Conservation (phyloP, 2,797 vertebrate species). For the Halcyon badia region DNA sequence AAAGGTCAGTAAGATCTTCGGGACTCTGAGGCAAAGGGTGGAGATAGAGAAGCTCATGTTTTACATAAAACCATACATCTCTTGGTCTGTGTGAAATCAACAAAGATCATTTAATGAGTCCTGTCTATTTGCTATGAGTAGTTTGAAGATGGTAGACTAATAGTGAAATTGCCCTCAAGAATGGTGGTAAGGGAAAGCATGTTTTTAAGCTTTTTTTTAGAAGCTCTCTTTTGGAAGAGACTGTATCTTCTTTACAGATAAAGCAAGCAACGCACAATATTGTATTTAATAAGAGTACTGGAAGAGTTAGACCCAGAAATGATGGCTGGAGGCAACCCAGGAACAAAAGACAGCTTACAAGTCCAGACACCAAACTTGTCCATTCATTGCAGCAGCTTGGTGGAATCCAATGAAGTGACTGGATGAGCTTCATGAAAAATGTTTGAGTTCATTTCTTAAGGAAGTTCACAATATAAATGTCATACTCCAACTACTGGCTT, state of each 20-base stretch:
- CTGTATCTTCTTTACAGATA: not conserved
- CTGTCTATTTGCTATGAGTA: not conserved
- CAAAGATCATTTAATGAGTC: not conserved
- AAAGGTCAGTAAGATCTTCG: not conserved
- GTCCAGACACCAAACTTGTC: not conserved
- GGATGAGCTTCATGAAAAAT: not conserved
- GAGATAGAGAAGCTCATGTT: not conserved
- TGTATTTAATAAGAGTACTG: not conserved
- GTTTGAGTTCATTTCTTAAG: not conserved
- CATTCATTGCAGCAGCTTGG: not conserved
- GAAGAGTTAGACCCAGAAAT: not conserved
- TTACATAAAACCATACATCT: not conserved
- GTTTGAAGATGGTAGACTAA: not conserved
- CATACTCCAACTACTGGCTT: not conserved
- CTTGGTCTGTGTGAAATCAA: not conserved
- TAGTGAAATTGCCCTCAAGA: not conserved
- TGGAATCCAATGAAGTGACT: not conserved
- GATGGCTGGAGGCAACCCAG: not conserved
- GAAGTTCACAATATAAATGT: not conserved
- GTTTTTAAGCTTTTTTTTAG: not conserved
- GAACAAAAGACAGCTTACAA: not conserved
- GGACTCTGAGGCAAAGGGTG: not conserved
- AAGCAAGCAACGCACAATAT: not conserved
- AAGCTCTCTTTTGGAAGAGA: not conserved
- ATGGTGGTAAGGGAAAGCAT: fast-evolving